Conservation (phyloP, 2,888 invertebrate genomes). For the Oconnorella tubifera region DNA sequence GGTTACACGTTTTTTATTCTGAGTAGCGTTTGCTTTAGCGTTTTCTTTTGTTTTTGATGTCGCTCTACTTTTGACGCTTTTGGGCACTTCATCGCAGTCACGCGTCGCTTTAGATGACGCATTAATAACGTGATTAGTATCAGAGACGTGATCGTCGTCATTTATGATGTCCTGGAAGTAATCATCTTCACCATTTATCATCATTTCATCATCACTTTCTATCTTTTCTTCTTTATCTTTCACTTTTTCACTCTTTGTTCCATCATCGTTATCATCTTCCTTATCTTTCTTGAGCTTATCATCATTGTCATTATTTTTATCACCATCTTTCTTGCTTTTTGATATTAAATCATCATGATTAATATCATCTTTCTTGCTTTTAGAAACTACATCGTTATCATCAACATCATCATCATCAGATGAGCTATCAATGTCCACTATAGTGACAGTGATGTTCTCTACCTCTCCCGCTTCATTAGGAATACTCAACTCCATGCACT, state of each 20-base stretch:
- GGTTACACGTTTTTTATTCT: neutral
- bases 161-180: neutral
- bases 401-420: constrained; percentile 11
- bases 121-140: too few species aligned
- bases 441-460: constrained; percentile 12
- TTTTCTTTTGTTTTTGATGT: too few species aligned
- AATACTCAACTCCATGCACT: constrained; percentile 12
- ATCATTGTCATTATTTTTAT: neutral
- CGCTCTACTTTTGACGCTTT: too few species aligned
- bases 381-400: neutral
- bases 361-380: constrained; percentile 6
- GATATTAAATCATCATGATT: neutral
- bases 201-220: neutral
- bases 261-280: constrained; percentile 2
- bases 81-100: too few species aligned
- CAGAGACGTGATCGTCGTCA: too few species aligned
- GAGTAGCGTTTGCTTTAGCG: neutral
- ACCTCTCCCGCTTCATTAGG: constrained; percentile 14
- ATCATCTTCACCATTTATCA: constrained; percentile 11
- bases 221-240: neutral
- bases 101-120: too few species aligned
- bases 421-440: constrained; percentile 12
- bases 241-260: neutral
- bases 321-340: constrained; percentile 3
- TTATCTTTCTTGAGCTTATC: neutral